phyloP scores from a whole-genome alignment of 2,797 vertebrate genomes.

The Ataeniobius toweri region DNA sequence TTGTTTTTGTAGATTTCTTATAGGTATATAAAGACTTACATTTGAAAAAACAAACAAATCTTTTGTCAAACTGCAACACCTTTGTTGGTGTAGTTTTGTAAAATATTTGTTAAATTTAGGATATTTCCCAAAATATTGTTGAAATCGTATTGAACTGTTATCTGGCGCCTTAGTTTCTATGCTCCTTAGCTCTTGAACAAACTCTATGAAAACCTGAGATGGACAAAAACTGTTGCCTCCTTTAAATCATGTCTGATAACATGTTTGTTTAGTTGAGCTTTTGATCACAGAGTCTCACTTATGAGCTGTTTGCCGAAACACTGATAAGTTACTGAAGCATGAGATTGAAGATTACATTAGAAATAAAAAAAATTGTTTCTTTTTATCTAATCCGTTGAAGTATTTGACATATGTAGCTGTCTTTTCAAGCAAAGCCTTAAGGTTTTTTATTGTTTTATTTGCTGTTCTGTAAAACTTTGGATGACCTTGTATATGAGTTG shows the following conservation, averaged over 20 bases:
- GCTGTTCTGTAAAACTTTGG: background rate
- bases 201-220: background rate
- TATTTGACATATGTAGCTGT: background rate
- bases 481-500: background rate
- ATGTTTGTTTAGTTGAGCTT: background rate
- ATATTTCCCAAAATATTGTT: background rate
- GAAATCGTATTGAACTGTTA: background rate
- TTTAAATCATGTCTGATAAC: background rate
- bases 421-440: background rate
- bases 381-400: background rate
- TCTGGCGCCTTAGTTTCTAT: background rate
- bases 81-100: no score
- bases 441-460: background rate
- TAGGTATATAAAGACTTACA: no score
- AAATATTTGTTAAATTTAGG: no score
- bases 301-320: background rate
- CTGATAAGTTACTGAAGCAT: background rate
- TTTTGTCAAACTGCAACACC: no score
- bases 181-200: background rate
- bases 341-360: background rate
- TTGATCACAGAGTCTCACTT: background rate
- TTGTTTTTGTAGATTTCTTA: no score
- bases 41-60: no score
- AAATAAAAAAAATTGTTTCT: background rate
- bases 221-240: background rate